Evolutionary conservation across 2,888 invertebrate genomes (phyloP), one percentile per base, ranked within the genome.

Genomic region (Leucoma salicis): DNA sequence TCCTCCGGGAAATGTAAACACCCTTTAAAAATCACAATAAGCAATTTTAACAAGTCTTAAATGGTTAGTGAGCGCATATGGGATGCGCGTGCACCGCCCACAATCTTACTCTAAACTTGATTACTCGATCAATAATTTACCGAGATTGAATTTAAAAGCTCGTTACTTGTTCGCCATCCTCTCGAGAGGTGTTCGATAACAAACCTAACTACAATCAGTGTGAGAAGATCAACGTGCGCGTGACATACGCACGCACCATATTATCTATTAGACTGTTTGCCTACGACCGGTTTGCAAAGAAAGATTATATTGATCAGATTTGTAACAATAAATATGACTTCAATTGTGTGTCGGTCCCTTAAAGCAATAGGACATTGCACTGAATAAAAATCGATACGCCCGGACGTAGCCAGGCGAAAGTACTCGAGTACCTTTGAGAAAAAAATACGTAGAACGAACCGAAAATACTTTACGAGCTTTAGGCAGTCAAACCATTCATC

Each of bases 111-210:
- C 82, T 80, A 85, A 85, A 87, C 83, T 85, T 82, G 84, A 87
- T 88, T 88, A 88, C 79, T 69, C 74, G 74, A 78, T 63, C 82
- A 81, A 88, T 88, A 84, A 89, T 89, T 89, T 88, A 89, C 82
- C 63, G 80, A 78, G 75, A 88, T 85, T 79, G 85, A 83, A 85
- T 88, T 83, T 80, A 72, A 74, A 79, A 82, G 66, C 78, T 72
- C 74, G 80, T 79, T 82, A 81, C 78, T 78, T 68, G 72, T 74
- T 74, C 66, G 70, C 69, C n/a, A 75, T 79, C 74, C 73, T 78
- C 63, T 61, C 56, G 61, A 59, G 72, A 64, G 70, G 65, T 53
- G 47, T 42, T 61, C 56, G 50, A 62, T 63, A 57, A 59, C 63
- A 61, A 56, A 61, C 55, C 11, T 65, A 50, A 52, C 55, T 41